These are phyloP conservation scores for Grammomys surdaster DNA, from an alignment of 2,113 vertebrate species.

Conservation along the genomic window DNA sequence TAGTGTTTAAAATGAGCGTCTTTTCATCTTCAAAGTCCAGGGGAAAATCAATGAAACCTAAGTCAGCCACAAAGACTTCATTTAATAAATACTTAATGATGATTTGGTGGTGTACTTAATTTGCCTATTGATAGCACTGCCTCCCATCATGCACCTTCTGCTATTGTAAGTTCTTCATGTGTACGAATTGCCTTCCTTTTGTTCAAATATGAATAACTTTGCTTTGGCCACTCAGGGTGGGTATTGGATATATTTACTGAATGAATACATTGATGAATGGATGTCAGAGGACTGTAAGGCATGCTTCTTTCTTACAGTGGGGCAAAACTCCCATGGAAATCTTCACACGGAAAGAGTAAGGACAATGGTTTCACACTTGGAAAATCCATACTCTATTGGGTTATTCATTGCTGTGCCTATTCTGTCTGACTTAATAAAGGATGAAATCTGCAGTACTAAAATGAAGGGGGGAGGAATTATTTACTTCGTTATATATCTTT, in stretches of 20 bases:
- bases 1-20: not conserved
- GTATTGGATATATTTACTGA: not conserved
- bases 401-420: not conserved
- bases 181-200: not conserved
- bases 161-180: not conserved
- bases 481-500: conserved; percentile 48
- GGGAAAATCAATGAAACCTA: not conserved
- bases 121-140: not conserved
- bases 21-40: not conserved
- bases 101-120: not conserved
- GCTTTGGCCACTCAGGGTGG: not conserved
- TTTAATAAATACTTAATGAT: conserved; percentile 61
- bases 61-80: conserved; percentile 33
- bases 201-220: not conserved
- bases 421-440: not conserved
- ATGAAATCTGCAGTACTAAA: not conserved
- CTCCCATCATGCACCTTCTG: not conserved
- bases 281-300: not conserved
- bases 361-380: not conserved
- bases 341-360: not conserved
- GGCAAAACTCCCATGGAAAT: not conserved
- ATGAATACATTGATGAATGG: not conserved
- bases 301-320: not conserved
- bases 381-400: not conserved
- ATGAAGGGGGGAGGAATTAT: conserved; percentile 45